Percentiles rank a stretch among this genome's conserved stretches.
Conservation (phyloP, 2,888 invertebrate genomes). For the Dysmachus trigonus region DNA sequence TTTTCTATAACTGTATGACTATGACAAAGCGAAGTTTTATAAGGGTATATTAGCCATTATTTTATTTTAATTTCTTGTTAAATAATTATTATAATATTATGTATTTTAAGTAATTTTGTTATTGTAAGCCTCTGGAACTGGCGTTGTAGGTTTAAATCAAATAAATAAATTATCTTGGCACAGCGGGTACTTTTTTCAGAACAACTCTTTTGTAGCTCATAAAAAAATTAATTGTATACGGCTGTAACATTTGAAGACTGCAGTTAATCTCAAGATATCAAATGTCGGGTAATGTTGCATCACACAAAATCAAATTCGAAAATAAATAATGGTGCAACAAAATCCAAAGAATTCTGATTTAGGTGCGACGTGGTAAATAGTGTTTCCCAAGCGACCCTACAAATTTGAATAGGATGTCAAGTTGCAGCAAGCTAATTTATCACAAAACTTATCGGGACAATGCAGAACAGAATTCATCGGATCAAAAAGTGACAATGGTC, state of each 20-base stretch:
- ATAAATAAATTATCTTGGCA: too few relatives aligned
- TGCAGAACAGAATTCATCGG: constrained; percentile 29
- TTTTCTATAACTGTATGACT: too few relatives aligned
- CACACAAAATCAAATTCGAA: background rate
- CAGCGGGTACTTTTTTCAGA: background rate
- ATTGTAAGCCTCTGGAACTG: too few relatives aligned
- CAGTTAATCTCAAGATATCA: background rate
- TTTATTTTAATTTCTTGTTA: too few relatives aligned
- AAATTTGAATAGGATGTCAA: constrained; percentile 29
- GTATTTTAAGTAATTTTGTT: too few relatives aligned
- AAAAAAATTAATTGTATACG: background rate
- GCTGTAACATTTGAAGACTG: background rate
- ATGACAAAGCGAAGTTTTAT: too few relatives aligned
- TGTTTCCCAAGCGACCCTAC: background rate
- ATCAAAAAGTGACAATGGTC: constrained; percentile 35
- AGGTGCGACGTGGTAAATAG: background rate
- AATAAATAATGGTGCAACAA: background rate
- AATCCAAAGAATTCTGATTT: background rate
- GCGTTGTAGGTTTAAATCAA: too few relatives aligned
- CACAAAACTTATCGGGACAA: constrained; percentile 18
- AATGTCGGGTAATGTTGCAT: background rate
- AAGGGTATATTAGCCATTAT: too few relatives aligned
- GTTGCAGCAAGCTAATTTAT: constrained; percentile 21
- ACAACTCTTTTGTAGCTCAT: background rate
- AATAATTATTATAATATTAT: too few relatives aligned